Evolutionary conservation across 2,113 vertebrate genomes (phyloP).

Genomic region (Sigmodon hispidus): DNA sequence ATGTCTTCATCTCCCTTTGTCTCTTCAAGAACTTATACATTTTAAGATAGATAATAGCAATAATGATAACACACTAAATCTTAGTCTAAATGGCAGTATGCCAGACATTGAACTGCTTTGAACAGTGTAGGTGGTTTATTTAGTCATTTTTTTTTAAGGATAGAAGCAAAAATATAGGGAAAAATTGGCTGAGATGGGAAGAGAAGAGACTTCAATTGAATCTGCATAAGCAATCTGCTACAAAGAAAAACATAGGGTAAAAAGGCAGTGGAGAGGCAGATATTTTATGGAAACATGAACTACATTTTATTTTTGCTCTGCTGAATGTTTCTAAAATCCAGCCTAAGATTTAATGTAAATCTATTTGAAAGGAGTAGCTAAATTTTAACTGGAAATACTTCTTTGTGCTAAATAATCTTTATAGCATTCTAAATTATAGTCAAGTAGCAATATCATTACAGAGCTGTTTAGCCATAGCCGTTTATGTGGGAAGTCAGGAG

Average conservation of each 20-base stretch:
- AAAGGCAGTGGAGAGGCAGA: not conserved
- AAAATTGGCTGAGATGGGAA: not conserved
- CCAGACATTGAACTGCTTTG: not conserved
- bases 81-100: not conserved
- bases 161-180: not conserved
- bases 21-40: not conserved
- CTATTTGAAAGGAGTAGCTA: constrained; percentile 80
- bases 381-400: constrained; percentile 81
- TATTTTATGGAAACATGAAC: constrained; percentile 68
- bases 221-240: not conserved
- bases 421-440: constrained; percentile 78
- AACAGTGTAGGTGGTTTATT: not conserved
- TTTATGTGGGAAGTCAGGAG: constrained; percentile 76
- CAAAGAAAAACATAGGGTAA: not conserved
- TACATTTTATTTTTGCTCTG: constrained; percentile 74
- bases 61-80: not conserved
- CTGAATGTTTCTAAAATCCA: constrained; percentile 72
- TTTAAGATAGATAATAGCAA: not conserved
- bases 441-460: constrained; percentile 78
- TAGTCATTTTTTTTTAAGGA: not conserved
- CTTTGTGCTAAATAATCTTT: constrained; percentile 81
- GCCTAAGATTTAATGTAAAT: constrained; percentile 75
- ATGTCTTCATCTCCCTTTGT: not conserved
- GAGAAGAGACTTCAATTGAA: not conserved
- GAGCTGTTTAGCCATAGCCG: constrained; percentile 74